Conservation (phyloP, 2,113 vertebrate genomes). For the Ameiurus melas region DNA sequence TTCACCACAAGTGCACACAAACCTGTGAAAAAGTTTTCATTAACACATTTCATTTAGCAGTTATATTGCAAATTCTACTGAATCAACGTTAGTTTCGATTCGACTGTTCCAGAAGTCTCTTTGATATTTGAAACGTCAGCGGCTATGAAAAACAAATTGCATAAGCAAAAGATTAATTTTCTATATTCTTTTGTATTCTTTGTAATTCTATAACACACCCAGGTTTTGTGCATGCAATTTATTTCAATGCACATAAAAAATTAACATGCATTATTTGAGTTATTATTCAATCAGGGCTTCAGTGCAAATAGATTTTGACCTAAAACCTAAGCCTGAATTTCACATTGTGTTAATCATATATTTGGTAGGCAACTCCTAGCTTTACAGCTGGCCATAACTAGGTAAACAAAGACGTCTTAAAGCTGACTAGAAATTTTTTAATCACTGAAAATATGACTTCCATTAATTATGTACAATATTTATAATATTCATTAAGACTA, state of each 20-base stretch:
- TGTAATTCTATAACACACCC: not conserved
- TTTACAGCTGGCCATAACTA: not conserved
- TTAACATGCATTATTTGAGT: not conserved
- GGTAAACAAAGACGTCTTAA: not conserved
- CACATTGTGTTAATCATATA: not conserved
- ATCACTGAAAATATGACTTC: not conserved
- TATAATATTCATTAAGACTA: constrained; percentile 2
- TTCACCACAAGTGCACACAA: not conserved
- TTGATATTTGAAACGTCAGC: not conserved
- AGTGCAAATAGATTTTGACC: too few relatives aligned
- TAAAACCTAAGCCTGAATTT: not conserved
- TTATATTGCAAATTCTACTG: not conserved
- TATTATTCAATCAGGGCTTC: not conserved
- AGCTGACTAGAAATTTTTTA: not conserved
- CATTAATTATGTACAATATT: not conserved
- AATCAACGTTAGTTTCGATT: not conserved
- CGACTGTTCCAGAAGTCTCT: not conserved
- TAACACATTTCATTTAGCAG: not conserved
- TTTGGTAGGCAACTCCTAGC: not conserved
- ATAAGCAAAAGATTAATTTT: not conserved
- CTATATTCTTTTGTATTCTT: not conserved
- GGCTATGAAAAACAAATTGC: not conserved
- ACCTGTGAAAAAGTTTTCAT: not conserved
- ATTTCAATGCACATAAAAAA: not conserved
- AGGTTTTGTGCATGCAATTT: not conserved